phyloP scores from a whole-genome alignment of 2,888 invertebrate species.

The Suillia variegata region DNA sequence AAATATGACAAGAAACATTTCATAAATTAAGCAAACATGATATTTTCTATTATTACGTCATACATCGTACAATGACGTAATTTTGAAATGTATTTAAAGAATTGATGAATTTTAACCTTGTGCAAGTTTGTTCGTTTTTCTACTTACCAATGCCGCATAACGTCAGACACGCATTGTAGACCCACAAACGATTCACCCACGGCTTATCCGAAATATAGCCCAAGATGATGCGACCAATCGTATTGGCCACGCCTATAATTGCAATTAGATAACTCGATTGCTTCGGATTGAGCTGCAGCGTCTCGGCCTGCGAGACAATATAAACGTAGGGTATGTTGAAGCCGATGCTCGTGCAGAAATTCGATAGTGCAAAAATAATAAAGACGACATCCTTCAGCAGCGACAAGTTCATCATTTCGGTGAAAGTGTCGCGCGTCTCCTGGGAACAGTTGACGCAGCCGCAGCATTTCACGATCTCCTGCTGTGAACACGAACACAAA shows the following conservation, averaged over 20 bases:
- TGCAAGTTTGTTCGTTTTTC: background rate
- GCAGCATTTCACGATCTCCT: constrained; percentile 61
- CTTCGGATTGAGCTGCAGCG: constrained; percentile 65
- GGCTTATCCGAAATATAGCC: constrained; percentile 88
- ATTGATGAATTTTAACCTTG: background rate
- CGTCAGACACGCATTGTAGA: constrained; percentile 88
- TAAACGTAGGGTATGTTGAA: constrained; percentile 94
- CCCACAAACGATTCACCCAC: constrained; percentile 86
- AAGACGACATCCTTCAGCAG: constrained; percentile 86
- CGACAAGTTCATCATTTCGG: constrained; percentile 84
- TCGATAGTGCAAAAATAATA: constrained; percentile 87
- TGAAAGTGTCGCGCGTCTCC: constrained; percentile 73
- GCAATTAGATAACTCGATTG: constrained; percentile 75
- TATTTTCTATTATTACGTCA: too few species aligned
- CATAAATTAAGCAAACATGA: too few species aligned
- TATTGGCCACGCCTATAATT: constrained; percentile 85
- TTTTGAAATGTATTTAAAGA: too few species aligned
- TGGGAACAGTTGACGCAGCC: constrained; percentile 71
- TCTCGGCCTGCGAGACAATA: constrained; percentile 75
- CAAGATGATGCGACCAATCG: constrained; percentile 84
- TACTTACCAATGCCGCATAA: constrained; percentile 84
- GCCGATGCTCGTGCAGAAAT: constrained; percentile 86
- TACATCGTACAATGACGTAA: too few species aligned
- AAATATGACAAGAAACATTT: too few species aligned
- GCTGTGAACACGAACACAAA: constrained; percentile 6